Conservation (phyloP, 2,888 invertebrate genomes). For the Gerris lacustris region DNA sequence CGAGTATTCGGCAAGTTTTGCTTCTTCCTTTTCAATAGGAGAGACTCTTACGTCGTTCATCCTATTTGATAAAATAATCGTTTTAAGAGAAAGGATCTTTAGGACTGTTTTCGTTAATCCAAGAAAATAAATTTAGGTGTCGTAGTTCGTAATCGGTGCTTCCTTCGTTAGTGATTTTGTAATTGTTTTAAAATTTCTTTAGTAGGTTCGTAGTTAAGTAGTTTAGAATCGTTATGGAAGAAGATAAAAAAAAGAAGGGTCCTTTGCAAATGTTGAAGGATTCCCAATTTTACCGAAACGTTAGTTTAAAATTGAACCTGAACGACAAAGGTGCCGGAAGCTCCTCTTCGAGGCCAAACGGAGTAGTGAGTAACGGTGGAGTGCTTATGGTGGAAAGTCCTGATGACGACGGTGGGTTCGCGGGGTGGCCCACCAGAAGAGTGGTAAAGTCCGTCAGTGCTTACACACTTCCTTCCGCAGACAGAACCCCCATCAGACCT, state of each 20-base stretch:
- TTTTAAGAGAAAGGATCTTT: neutral
- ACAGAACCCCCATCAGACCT: slow-evolving; percentile 9
- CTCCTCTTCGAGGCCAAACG: slow-evolving; percentile 19
- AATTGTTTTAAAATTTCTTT: slow-evolving; percentile 1
- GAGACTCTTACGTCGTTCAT: slow-evolving; percentile 26
- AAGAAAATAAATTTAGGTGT: neutral
- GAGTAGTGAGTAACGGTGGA: slow-evolving; percentile 19
- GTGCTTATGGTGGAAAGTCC: slow-evolving; percentile 18
- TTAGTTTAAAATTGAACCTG: slow-evolving; percentile 35
- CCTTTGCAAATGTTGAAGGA: slow-evolving; percentile 33
- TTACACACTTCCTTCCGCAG: slow-evolving; percentile 18
- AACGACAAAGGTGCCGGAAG: slow-evolving; percentile 10
- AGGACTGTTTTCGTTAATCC: neutral
- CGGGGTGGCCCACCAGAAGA: slow-evolving; percentile 32
- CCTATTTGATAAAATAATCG: slow-evolving; percentile 16
- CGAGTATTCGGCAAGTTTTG: slow-evolving; percentile 3
- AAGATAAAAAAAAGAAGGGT: slow-evolving; percentile 23
- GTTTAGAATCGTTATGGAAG: slow-evolving; percentile 2
- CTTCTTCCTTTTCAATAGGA: slow-evolving; percentile 22
- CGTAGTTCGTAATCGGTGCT: slow-evolving; percentile 2
- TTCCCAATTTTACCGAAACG: slow-evolving; percentile 38
- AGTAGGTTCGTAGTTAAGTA: neutral
- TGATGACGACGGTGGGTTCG: slow-evolving; percentile 34
- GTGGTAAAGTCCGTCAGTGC: slow-evolving; percentile 25
- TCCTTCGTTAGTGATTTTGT: slow-evolving; percentile 2